Evolutionary conservation across 2,888 invertebrate genomes (phyloP), one percentile per base, ranked within the genome.

Genomic region (Mechanitis messenoides): DNA sequence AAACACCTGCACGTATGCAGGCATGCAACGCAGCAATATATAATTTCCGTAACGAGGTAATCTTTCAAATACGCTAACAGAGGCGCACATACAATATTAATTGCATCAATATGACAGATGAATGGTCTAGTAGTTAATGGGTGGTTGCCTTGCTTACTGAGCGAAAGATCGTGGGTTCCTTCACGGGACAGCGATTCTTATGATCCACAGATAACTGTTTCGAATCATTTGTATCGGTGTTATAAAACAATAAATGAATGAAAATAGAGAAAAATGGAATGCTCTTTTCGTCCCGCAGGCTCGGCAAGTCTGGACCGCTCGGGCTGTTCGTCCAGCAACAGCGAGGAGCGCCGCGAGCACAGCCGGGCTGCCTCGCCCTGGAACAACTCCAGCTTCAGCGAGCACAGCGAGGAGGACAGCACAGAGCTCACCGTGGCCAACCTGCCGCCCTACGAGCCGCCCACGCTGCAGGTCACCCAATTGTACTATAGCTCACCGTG

Each of bases 401-500:
- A 89, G 67, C 85, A 84, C 62, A 87, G 87, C 74, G 88, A 88
- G 67, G 71, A 75, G 38, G 87, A 87, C 9, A 66, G 72, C 45
- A 79, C 85, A 9, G 90, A 90, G 66, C 81, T 90, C 20, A 89
- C 89, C 58, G 86, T 90, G 50, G 75, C 83, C 57, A 90, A 90
- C 65, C 72, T 90, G 70, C 90, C 90, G 60, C 80, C 84, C 0
- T 83, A 77, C 62, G 87, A 89, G 45, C 75, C 84, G 1, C n/a
- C 70, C n/a, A 67, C 79, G 1, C 65, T 87, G 55, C 85, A 87
- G 84, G 86, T 83, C 20, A 20, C 20, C 20, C 0, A 20, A 20
- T 20, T 20, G 20, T 20, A 20, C 20, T 20, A 20, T 1, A 90
- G 66, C 81, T 90, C 20, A 89, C 89, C 58, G 86, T 90, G 50